Evolutionary conservation across 1,140 invertebrate species (phyloP).

Genomic region (Spodoptera frugiperda): DNA sequence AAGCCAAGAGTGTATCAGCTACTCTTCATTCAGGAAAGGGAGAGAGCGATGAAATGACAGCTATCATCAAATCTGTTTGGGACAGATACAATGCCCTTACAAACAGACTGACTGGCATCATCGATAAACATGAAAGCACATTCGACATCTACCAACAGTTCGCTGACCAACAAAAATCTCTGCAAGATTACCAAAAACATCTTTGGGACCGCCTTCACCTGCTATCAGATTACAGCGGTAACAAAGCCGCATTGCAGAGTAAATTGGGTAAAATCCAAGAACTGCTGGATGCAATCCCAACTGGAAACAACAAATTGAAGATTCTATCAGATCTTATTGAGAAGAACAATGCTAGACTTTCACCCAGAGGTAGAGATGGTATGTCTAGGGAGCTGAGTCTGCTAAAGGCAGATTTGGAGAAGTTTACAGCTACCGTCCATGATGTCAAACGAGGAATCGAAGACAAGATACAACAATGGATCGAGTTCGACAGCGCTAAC

Average conservation of each 20-base stretch:
- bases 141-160: slow-evolving; percentile 94
- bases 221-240: slow-evolving; percentile 93
- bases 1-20: slow-evolving; percentile 89
- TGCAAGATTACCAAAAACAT: slow-evolving; percentile 95
- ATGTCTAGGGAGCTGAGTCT: slow-evolving; percentile 93
- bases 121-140: slow-evolving; percentile 90
- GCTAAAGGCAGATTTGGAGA: slow-evolving; percentile 92
- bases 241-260: slow-evolving; percentile 91
- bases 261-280: slow-evolving; percentile 92
- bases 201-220: slow-evolving; percentile 93
- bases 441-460: slow-evolving; percentile 93
- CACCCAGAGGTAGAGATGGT: slow-evolving; percentile 91
- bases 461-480: slow-evolving; percentile 95
- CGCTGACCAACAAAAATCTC: slow-evolving; percentile 93
- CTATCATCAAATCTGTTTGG: slow-evolving; percentile 90
- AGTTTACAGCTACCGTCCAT: slow-evolving; percentile 91
- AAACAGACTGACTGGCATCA: slow-evolving; percentile 73
- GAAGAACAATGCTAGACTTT: slow-evolving; percentile 88
- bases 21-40: slow-evolving; percentile 87
- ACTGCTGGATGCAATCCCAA: slow-evolving; percentile 91
- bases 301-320: slow-evolving; percentile 91
- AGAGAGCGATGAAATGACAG: slow-evolving; percentile 88
- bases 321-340: slow-evolving; percentile 90
- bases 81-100: slow-evolving; percentile 92
- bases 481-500: slow-evolving; percentile 94